Conservation (phyloP, 1,140 invertebrate genomes). For the Magallana ariakensis region DNA sequence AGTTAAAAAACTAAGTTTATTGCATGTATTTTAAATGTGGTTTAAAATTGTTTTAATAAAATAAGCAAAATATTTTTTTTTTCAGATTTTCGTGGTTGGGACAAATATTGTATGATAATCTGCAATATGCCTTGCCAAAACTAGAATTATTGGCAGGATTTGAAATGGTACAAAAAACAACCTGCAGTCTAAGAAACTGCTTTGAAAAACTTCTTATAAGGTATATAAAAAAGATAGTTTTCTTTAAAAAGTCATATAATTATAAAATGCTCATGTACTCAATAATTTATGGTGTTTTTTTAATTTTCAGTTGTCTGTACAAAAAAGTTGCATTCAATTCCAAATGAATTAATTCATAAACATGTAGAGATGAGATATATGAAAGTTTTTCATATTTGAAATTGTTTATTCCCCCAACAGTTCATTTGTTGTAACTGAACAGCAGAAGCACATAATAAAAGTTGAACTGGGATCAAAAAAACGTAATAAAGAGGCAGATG, state of each 20-base stretch:
- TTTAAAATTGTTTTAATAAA: neutral
- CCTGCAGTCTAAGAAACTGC: neutral
- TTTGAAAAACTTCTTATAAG: constrained; percentile 12
- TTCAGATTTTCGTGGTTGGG: constrained; percentile 35
- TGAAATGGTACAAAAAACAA: neutral
- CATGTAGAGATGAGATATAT: no score
- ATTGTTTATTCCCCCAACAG: neutral
- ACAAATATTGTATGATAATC: neutral
- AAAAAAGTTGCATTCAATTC: no score
- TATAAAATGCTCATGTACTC: no score
- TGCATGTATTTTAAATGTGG: no score
- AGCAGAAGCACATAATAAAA: constrained; percentile 49
- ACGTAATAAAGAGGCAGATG: constrained; percentile 40
- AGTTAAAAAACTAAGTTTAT: no score
- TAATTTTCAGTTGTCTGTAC: no score
- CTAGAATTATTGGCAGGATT: constrained; percentile 19
- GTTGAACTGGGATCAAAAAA: constrained; percentile 57
- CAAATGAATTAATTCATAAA: no score
- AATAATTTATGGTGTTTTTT: no score
- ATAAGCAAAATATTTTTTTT: neutral
- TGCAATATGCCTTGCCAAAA: constrained; percentile 1
- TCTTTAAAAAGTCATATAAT: no score
- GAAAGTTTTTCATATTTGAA: no score
- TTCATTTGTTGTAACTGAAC: constrained; percentile 50
- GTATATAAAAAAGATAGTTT: neutral